Base-by-base conservation (phyloP, 2,113 vertebrate genomes). In the Pelvicachromis taeniatus region DNA sequence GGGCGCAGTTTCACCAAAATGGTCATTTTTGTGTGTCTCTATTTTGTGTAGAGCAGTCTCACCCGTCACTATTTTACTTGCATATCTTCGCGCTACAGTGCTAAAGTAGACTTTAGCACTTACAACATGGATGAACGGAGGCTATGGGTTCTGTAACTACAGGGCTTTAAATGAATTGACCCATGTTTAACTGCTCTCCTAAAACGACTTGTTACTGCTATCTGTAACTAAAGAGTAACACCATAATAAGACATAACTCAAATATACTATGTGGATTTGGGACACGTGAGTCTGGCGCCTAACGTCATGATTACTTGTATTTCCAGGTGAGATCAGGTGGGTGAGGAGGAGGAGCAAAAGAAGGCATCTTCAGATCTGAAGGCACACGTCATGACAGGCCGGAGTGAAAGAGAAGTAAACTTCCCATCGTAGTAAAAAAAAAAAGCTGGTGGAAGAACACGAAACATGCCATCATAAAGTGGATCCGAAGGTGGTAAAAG, bases 311-410 rank as follows among this genome's bases (percentile, higher is more conserved):
- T 61, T 48, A 54, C 42, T 23, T 52, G 19, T n/a, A 17, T 75
- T 84, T 79, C 53, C 91, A 93, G 90, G 91, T 93, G 85, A 77
- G 55, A 53, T 82, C 85, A 88, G 87, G 93, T 90, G 68, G 48
- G 52, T 7, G 14, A 17, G 63, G 42, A 73, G 79, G 93, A 88
- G 94, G 91, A 88, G 88, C 87, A 33, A 77, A 5, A 77, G 6
- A 3, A 63, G 13, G 53, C 38, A 8, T 35, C 80, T 84, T 42
- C 6, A 54, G 78, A 26, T 78, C n/a, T 59, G 33, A 12, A 21
- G 48, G 6, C 89, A 26, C 88, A 79, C 65, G 92, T 87, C 54
- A 84, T 82, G 83, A 92, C 90, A 90, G 86, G 86, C 54, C 59
- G 14, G 14, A 16, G 77, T 33, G 26, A 29, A 79, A 40, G 17